These are phyloP conservation scores for Procambarus virginalis DNA, from an alignment of 1,140 invertebrate species.

Conservation along the genomic window DNA sequence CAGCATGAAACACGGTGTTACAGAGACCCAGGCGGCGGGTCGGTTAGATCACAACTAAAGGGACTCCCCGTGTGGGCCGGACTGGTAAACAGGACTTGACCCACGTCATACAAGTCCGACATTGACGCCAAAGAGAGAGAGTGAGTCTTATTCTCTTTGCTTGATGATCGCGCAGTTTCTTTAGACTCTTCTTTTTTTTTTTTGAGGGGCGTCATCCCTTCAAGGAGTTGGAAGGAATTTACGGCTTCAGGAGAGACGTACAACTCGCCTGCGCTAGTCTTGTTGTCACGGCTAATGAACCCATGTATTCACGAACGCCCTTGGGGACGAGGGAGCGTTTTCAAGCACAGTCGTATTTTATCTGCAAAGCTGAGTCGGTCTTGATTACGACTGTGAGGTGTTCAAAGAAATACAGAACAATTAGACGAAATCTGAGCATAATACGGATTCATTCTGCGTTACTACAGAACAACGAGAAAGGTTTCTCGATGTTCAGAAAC, in stretches of 20 bases:
- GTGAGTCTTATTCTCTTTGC: neutral
- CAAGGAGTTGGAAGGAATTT: neutral
- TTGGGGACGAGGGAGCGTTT: neutral
- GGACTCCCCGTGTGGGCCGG: neutral
- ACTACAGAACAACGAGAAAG: too few relatives aligned
- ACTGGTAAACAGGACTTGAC: neutral
- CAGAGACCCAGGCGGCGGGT: neutral
- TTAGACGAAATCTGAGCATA: too few relatives aligned
- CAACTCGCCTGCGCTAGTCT: neutral
- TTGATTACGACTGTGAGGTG: neutral
- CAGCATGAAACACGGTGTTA: neutral
- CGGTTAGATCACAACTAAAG: slow-evolving; percentile 1
- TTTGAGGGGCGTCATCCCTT: neutral
- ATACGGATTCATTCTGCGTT: too few relatives aligned
- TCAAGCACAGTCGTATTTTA: neutral
- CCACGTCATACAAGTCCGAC: neutral
- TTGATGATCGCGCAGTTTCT: neutral
- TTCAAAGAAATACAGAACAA: neutral
- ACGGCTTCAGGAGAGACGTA: neutral
- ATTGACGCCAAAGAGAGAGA: neutral
- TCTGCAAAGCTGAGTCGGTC: neutral
- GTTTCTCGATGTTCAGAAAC: too few relatives aligned
- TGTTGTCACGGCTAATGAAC: neutral
- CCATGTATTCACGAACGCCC: neutral
- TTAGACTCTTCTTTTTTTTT: neutral